phyloP scores from a whole-genome alignment of 1,140 invertebrate genomes.

The Euwallacea similis region DNA sequence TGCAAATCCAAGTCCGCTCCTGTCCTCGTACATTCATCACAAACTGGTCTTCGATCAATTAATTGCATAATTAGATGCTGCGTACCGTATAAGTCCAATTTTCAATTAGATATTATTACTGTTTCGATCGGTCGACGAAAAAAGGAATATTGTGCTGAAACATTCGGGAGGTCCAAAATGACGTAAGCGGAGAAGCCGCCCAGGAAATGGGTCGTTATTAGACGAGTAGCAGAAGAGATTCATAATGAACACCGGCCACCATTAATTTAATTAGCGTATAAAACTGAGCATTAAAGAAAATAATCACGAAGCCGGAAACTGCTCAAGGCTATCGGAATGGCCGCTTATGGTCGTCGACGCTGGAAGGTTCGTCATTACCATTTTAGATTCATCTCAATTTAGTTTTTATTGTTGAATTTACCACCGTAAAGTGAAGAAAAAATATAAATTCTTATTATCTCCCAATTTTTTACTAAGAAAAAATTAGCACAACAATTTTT shows the following conservation, averaged over 20 bases:
- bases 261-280: constrained; percentile 26
- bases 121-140: too few relatives aligned
- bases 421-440: too few relatives aligned
- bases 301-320: constrained; percentile 19
- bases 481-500: constrained; percentile 11
- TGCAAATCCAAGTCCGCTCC: too few relatives aligned
- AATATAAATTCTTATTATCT: not conserved
- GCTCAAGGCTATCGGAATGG: not conserved
- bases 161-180: not conserved
- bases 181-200: constrained; percentile 5
- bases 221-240: constrained; percentile 6
- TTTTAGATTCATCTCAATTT: too few relatives aligned
- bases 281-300: constrained; percentile 18
- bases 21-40: too few relatives aligned
- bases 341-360: not conserved
- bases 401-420: too few relatives aligned
- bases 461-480: not conserved
- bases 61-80: too few relatives aligned
- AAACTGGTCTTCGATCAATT: too few relatives aligned
- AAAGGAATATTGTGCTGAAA: too few relatives aligned
- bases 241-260: constrained; percentile 12
- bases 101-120: too few relatives aligned
- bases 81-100: too few relatives aligned
- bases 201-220: constrained; percentile 13
- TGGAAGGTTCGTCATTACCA: not conserved